phyloP scores from a whole-genome alignment of 2,888 invertebrate genomes.

The Melangyna quadrimaculata region DNA sequence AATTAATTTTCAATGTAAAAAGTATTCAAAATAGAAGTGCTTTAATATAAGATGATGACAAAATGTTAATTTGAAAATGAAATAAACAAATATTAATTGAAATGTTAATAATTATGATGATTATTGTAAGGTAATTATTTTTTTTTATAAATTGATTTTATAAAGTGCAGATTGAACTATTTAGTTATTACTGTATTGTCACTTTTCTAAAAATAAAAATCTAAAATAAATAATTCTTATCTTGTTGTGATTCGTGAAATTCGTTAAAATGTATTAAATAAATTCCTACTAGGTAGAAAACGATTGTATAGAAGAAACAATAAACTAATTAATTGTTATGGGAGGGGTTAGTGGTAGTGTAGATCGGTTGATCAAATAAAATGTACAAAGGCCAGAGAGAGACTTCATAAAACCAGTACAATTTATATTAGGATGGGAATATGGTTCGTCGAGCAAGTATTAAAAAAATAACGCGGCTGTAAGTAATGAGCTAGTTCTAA shows the following conservation, averaged over 20 bases:
- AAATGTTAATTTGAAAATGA: slow-evolving; percentile 23
- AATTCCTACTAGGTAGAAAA: too few species aligned
- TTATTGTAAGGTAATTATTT: slow-evolving; percentile 14
- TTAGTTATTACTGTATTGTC: slow-evolving; percentile 28
- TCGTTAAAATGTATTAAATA: not conserved
- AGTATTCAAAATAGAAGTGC: slow-evolving; percentile 48
- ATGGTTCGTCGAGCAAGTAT: too few species aligned
- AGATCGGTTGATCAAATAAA: too few species aligned
- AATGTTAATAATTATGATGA: slow-evolving; percentile 22
- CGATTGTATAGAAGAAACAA: too few species aligned
- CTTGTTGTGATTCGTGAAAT: not conserved
- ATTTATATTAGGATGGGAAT: too few species aligned
- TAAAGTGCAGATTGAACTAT: slow-evolving; percentile 2
- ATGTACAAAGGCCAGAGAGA: too few species aligned
- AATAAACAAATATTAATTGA: slow-evolving; percentile 8
- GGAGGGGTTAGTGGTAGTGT: too few species aligned
- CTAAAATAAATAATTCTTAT: slow-evolving; percentile 50
- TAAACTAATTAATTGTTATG: too few species aligned
- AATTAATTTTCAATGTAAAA: slow-evolving; percentile 11
- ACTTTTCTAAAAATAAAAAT: slow-evolving; percentile 34
- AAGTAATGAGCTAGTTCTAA: too few species aligned
- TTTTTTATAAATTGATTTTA: slow-evolving; percentile 33
- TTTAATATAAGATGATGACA: slow-evolving; percentile 37
- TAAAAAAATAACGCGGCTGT: too few species aligned
- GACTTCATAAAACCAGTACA: too few species aligned